A percentile compares a stretch with the other conserved stretches of the same genome.
Evolutionary conservation across 2,113 vertebrate species (phyloP).

Genomic region (Tetrao urogallus): DNA sequence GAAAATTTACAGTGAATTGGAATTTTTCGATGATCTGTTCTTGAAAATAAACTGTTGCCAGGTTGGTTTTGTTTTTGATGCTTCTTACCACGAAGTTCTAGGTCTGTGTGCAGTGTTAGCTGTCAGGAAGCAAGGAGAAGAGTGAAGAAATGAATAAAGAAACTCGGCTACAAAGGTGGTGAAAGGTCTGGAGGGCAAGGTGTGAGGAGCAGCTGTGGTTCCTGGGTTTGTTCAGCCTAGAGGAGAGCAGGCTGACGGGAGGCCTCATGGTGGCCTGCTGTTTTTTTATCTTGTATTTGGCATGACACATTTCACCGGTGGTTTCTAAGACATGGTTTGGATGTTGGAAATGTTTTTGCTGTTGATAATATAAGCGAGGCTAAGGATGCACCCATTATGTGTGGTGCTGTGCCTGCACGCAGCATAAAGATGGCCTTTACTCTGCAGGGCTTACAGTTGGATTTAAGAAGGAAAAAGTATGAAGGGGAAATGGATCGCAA

Average conservation of each 20-base stretch:
- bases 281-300: not conserved
- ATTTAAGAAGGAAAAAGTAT: not conserved
- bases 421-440: not conserved
- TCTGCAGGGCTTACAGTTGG: not conserved
- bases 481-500: rapidly evolving
- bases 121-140: not conserved
- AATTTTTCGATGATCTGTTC: not conserved
- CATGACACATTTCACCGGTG: not conserved
- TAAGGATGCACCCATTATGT: not conserved
- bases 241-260: too few relatives aligned
- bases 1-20: not conserved
- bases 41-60: not conserved
- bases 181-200: too few relatives aligned
- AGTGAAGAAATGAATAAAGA: not conserved
- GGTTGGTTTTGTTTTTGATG: not conserved
- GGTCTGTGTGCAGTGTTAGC: not conserved
- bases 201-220: too few relatives aligned
- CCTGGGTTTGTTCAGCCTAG: too few relatives aligned
- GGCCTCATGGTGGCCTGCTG: not conserved
- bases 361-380: not conserved
- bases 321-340: not conserved
- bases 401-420: not conserved
- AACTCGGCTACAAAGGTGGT: not conserved
- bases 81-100: not conserved
- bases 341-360: not conserved